phyloP scores from a whole-genome alignment of 1,140 invertebrate genomes.

The Asobara japonica region DNA sequence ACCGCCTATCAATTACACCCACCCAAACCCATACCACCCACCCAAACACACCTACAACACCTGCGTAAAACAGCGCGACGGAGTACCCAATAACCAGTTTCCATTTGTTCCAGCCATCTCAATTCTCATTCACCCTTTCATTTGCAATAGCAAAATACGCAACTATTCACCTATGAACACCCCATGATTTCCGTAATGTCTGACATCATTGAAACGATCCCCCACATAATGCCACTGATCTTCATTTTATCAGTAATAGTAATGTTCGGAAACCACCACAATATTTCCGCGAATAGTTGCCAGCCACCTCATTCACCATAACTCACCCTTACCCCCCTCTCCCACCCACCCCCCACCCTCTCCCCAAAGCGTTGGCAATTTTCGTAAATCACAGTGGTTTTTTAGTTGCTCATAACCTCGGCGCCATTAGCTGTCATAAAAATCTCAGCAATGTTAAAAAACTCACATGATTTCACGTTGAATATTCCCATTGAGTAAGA shows the following conservation, averaged over 20 bases:
- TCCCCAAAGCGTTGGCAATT: not conserved
- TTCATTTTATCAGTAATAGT: not conserved
- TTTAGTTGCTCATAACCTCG: not conserved
- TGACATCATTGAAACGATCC: not conserved
- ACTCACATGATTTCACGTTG: slow-evolving; percentile 10
- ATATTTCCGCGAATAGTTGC: not conserved
- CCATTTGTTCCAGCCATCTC: no score
- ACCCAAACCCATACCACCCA: no score
- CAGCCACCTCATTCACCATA: not conserved
- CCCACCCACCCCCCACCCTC: no score
- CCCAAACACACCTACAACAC: no score
- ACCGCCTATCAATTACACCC: no score
- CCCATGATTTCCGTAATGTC: not conserved
- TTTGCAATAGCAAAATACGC: no score
- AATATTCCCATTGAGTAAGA: slow-evolving; percentile 24
- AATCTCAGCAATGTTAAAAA: not conserved
- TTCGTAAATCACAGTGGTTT: not conserved
- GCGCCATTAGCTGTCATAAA: slow-evolving; percentile 39
- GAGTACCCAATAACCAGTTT: no score
- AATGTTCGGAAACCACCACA: not conserved
- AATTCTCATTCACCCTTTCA: no score
- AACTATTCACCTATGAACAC: no score
- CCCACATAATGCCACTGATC: not conserved
- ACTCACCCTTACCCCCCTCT: not conserved
- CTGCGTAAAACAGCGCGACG: no score